These are phyloP conservation scores for Acridotheres tristis DNA, from an alignment of 2,797 vertebrate genomes.

Conservation along the genomic window DNA sequence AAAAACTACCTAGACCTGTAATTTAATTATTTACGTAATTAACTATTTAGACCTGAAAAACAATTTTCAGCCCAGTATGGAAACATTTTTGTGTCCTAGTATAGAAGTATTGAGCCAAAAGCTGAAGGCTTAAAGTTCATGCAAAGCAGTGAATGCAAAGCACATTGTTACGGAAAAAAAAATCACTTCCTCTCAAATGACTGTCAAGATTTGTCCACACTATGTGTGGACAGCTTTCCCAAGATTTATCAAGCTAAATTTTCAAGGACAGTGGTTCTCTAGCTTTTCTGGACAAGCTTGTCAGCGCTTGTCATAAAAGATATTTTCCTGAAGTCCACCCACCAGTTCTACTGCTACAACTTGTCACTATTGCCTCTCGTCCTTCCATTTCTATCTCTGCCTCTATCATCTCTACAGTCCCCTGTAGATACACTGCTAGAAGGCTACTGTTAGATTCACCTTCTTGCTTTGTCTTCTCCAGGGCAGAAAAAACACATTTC, in stretches of 20 bases:
- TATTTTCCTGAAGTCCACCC: background rate
- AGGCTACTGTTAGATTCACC: background rate
- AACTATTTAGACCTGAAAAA: background rate
- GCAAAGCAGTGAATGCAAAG: background rate
- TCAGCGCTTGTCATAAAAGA: background rate
- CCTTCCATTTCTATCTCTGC: background rate
- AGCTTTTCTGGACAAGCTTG: background rate
- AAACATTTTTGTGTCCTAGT: background rate
- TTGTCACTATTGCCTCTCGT: background rate
- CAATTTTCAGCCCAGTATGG: background rate
- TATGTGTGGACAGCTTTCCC: rapidly evolving
- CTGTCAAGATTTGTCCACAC: background rate
- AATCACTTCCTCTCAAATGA: background rate
- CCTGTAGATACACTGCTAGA: background rate
- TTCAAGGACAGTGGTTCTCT: background rate
- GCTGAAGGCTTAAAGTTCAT: background rate
- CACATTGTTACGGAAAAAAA: background rate
- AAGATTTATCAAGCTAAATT: background rate
- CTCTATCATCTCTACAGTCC: background rate
- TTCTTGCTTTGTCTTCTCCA: background rate
- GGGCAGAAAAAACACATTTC: background rate
- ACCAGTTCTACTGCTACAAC: background rate
- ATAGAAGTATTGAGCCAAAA: background rate
- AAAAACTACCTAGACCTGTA: background rate
- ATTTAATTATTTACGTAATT: background rate